Conservation (phyloP, 2,113 vertebrate genomes). For the Lates calcarifer region DNA sequence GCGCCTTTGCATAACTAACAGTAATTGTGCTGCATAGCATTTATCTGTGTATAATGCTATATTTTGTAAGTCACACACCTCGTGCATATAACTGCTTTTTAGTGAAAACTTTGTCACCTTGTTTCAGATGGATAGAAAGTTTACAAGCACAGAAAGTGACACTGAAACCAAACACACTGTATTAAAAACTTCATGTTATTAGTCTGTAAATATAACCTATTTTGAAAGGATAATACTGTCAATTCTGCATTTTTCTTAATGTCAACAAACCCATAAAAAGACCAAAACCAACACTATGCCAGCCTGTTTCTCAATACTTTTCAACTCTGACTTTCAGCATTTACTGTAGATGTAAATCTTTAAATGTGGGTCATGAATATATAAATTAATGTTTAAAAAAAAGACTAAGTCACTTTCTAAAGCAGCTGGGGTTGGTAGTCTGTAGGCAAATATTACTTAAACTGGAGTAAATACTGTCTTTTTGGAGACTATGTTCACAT, state of each 20-base stretch:
- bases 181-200: not conserved
- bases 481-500: too few relatives aligned
- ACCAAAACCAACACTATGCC: not conserved
- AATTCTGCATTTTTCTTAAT: constrained; percentile 1
- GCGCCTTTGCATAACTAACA: constrained; percentile 4
- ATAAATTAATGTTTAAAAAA: not conserved
- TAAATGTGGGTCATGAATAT: not conserved
- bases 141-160: constrained; percentile 39
- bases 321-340: not conserved
- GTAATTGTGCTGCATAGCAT: not conserved
- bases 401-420: not conserved
- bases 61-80: constrained; percentile 16
- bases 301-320: not conserved
- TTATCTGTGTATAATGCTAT: constrained; percentile 19
- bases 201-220: constrained; percentile 5
- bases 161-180: not conserved
- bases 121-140: constrained; percentile 28
- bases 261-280: not conserved
- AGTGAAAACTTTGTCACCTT: constrained; percentile 8
- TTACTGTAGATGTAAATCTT: not conserved
- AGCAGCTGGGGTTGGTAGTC: not conserved
- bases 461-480: not conserved
- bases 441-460: not conserved
- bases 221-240: not conserved
- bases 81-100: constrained; percentile 1